phyloP scores from a whole-genome alignment of 2,797 vertebrate genomes.

The Acrossocheilus wenchowensis region DNA sequence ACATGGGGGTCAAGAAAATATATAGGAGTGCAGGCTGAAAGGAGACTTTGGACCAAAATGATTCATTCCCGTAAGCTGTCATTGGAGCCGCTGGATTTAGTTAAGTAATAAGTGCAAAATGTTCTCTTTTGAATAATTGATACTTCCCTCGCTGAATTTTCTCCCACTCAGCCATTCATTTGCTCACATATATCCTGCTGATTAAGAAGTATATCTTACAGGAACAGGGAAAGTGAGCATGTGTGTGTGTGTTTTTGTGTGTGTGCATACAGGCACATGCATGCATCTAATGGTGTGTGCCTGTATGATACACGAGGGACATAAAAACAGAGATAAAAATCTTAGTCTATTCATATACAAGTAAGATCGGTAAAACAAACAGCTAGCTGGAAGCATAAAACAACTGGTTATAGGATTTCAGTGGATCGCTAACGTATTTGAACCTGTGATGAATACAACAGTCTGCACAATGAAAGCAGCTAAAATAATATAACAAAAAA shows the following conservation, averaged over 20 bases:
- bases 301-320: neutral
- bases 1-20: conserved; percentile 36
- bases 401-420: neutral
- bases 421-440: neutral
- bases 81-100: conserved; percentile 72
- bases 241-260: conserved; percentile 11
- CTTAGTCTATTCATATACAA: conserved; percentile 9
- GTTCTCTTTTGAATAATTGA: conserved; percentile 76
- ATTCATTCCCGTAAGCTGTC: conserved; percentile 67
- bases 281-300: conserved; percentile 13
- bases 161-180: conserved; percentile 71
- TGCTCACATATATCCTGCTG: conserved; percentile 70
- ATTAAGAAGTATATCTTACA: conserved; percentile 73
- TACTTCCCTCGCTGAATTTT: conserved; percentile 64
- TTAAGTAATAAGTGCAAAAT: conserved; percentile 76
- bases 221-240: conserved; percentile 45
- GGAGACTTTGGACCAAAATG: conserved; percentile 56
- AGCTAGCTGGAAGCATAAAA: conserved; percentile 24
- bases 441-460: conserved; percentile 10
- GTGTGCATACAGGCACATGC: conserved; percentile 2
- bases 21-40: conserved; percentile 41
- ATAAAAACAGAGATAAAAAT: neutral
- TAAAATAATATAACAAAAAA: neutral
- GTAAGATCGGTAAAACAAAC: conserved; percentile 28
- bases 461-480: neutral